These are phyloP conservation scores for Murina feae DNA, from an alignment of 2,113 vertebrate species.

Conservation along the genomic window DNA sequence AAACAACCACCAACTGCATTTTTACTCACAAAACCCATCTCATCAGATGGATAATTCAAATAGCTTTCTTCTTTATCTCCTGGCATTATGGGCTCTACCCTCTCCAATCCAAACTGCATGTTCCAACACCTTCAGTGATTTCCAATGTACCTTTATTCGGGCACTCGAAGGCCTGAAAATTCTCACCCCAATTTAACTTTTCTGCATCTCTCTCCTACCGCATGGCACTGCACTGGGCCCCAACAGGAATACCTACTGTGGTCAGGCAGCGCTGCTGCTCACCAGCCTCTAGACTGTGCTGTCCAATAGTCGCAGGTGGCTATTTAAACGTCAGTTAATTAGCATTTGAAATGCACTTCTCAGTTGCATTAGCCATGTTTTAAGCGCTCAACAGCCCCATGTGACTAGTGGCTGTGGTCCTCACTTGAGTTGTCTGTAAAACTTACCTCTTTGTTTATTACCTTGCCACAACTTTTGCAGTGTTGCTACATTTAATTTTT, in stretches of 20 bases:
- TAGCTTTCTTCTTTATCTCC: neutral
- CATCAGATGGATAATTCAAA: neutral
- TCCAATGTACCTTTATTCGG: neutral
- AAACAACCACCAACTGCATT: neutral
- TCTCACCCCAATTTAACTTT: neutral
- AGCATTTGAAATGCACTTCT: neutral
- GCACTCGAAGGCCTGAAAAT: neutral
- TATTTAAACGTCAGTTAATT: neutral
- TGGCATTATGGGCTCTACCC: neutral
- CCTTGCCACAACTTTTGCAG: neutral
- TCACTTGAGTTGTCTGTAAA: neutral
- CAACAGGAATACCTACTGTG: neutral
- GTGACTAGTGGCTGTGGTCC: neutral
- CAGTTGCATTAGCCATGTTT: neutral
- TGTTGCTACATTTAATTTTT: neutral
- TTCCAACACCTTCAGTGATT: neutral
- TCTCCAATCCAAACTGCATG: neutral
- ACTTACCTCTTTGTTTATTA: accelerated
- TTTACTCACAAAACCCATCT: neutral
- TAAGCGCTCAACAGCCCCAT: neutral
- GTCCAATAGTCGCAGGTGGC: neutral
- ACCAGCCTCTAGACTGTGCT: neutral
- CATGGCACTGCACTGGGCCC: neutral
- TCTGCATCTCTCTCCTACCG: neutral
- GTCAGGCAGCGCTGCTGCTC: neutral